Evolutionary conservation across 1,140 invertebrate species (phyloP).

Genomic region (Protaetia brevitarsis): DNA sequence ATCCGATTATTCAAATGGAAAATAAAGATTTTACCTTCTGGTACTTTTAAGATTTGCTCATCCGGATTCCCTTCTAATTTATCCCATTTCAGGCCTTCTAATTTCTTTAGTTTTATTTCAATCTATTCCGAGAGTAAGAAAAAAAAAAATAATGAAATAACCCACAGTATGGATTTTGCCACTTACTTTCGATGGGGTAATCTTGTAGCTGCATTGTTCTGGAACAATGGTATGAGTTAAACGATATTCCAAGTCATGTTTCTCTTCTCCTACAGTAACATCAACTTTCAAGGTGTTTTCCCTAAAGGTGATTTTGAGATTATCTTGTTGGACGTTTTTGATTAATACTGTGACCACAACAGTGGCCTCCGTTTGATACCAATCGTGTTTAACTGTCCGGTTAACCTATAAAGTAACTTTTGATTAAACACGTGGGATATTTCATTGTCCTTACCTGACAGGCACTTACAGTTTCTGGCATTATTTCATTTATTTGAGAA

Average conservation of each 20-base stretch:
- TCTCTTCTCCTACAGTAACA: constrained; percentile 47
- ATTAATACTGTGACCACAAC: constrained; percentile 78
- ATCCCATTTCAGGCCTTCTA: constrained; percentile 72
- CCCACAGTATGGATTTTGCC: not conserved
- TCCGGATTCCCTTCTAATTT: constrained; percentile 64
- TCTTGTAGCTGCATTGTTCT: constrained; percentile 64
- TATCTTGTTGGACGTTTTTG: constrained; percentile 71
- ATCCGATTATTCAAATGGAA: not conserved
- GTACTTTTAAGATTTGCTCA: constrained; percentile 51
- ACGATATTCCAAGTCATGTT: constrained; percentile 64
- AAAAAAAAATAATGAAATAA: constrained; percentile 33
- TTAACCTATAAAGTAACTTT: not conserved
- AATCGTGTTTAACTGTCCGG: constrained; percentile 57
- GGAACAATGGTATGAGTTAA: constrained; percentile 70
- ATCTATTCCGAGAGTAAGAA: constrained; percentile 49
- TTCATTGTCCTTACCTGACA: too few species aligned
- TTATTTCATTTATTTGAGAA: too few species aligned
- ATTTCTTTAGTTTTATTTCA: constrained; percentile 84
- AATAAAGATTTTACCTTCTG: constrained; percentile 44
- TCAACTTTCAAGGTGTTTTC: constrained; percentile 54
- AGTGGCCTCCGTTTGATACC: constrained; percentile 88
- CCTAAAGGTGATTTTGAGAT: constrained; percentile 64
- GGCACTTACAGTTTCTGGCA: too few species aligned
- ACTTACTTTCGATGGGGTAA: constrained; percentile 68
- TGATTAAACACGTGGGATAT: too few species aligned